Evolutionary conservation across 1,140 invertebrate species (phyloP), one percentile per base, ranked within the genome.

Genomic region (Campoletis sonorensis): DNA sequence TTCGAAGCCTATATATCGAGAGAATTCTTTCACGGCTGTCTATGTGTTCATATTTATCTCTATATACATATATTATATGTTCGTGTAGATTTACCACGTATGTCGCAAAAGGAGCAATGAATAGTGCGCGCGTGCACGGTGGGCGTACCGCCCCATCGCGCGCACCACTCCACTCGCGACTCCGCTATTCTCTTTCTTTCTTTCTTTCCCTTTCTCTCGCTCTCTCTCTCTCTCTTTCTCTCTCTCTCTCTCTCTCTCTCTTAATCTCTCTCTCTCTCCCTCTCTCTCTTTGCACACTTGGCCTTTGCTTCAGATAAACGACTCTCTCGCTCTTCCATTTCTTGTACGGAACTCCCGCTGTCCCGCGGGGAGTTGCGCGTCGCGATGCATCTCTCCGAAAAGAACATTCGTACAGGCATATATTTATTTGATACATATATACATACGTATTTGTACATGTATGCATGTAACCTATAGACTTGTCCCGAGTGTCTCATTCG

Each of bases 121-220:
- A 64, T 80, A 82, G 82, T 85, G 86, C 86, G 86, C 86, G 82
- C 84, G 83, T 78, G 81, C 81, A 81, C 81, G 67, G 84, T 87
- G 86, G 86, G 86, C 86, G 86, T 87, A 86, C 83, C 86, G 82
- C 80, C 80, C 79, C 72, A 84, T 79, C 79, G 58, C 40, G 58
- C 67, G 81, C 61, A 18, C 51, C 80, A 81, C 80, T 77, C 64
- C 61, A 77, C 64, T 70, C 72, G 45, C 71, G 40, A 72, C 71
- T 80, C 79, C 67, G 30, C 72, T 64, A 10, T 26, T 23, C 23
- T 64, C 61, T 64, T 4, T 26, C 45, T 64, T 23, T 58, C 27
- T 61, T 37, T 61, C 33, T n/a, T n/a, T 23, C 54, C 8, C 18
- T 58, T n/a, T 7, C 54, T 10, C 18, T 58, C 21, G 5, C 54